A percentile compares a stretch with the other conserved stretches of the same genome.
These are phyloP conservation scores for Tarsius wallacei DNA, from an alignment of 2,797 vertebrate species.

Conservation along the genomic window DNA sequence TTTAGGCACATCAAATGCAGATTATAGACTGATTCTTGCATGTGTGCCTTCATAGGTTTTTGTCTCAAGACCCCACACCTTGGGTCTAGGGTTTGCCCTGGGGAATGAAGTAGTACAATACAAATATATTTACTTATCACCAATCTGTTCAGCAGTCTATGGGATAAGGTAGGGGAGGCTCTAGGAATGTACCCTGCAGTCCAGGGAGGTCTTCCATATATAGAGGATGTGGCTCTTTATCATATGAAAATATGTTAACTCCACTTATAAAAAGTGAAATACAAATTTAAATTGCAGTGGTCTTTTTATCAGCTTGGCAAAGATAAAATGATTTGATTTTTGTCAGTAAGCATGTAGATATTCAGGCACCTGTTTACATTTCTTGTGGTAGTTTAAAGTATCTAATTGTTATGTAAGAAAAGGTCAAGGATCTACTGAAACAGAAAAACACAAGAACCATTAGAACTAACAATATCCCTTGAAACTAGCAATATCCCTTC, in stretches of 20 bases:
- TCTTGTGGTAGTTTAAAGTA: background rate
- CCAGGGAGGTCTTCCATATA: background rate
- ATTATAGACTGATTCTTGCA: conserved; percentile 34
- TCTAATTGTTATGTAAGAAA: conserved; percentile 30
- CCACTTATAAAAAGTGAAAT: conserved; percentile 29
- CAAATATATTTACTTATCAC: background rate
- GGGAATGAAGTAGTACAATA: background rate
- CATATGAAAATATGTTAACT: background rate
- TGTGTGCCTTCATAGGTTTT: background rate
- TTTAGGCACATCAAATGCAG: conserved; percentile 17
- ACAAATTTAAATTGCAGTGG: conserved; percentile 25
- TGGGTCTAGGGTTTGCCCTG: background rate
- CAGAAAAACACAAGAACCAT: conserved; percentile 25
- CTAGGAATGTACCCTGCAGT: background rate
- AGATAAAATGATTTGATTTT: conserved; percentile 53
- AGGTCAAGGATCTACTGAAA: conserved; percentile 43
- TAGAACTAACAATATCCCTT: conserved; percentile 4
- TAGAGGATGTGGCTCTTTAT: background rate
- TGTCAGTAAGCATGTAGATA: background rate
- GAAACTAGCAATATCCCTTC: background rate
- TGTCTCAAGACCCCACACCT: background rate
- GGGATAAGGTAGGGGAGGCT: background rate
- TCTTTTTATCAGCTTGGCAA: conserved; percentile 49
- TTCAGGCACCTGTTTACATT: background rate
- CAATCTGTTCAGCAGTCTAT: background rate